Conservation (phyloP, 2,888 invertebrate genomes). For the Teleogryllus oceanicus region DNA sequence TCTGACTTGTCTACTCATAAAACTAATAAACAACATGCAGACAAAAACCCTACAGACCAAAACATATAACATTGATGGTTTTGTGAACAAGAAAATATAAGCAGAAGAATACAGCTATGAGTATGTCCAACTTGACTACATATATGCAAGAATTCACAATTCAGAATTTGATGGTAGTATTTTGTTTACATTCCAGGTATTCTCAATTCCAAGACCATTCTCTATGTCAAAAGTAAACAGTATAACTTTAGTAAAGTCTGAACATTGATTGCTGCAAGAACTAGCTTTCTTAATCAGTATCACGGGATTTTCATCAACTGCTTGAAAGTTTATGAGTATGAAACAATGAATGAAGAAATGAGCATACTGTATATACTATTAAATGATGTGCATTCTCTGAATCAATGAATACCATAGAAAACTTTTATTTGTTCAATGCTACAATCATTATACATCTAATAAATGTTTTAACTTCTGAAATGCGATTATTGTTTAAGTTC, state of each 20-base stretch:
- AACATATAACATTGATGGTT: no score
- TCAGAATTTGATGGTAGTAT: neutral
- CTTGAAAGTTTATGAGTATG: slow-evolving; percentile 1
- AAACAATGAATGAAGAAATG: neutral
- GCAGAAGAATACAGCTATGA: no score
- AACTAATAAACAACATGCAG: no score
- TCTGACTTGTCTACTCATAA: no score
- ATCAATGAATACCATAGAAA: slow-evolving; percentile 18
- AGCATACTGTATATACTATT: slow-evolving; percentile 18
- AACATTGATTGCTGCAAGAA: neutral
- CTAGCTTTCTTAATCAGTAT: slow-evolving; percentile 10
- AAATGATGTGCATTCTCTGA: slow-evolving; percentile 3
- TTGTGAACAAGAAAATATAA: no score
- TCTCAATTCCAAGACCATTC: neutral
- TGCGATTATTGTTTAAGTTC: slow-evolving; percentile 1
- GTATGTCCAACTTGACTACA: neutral
- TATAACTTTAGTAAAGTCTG: neutral
- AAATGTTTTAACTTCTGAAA: neutral
- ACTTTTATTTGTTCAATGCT: slow-evolving; percentile 6
- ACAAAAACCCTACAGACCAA: no score
- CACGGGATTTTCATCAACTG: slow-evolving; percentile 9
- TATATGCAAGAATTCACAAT: neutral
- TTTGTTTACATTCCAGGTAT: neutral
- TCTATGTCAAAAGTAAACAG: neutral
- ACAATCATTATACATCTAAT: slow-evolving; percentile 6